These are phyloP conservation scores for Cryptomyrus ogoouensis DNA, from an alignment of 2,113 vertebrate species.

Conservation along the genomic window DNA sequence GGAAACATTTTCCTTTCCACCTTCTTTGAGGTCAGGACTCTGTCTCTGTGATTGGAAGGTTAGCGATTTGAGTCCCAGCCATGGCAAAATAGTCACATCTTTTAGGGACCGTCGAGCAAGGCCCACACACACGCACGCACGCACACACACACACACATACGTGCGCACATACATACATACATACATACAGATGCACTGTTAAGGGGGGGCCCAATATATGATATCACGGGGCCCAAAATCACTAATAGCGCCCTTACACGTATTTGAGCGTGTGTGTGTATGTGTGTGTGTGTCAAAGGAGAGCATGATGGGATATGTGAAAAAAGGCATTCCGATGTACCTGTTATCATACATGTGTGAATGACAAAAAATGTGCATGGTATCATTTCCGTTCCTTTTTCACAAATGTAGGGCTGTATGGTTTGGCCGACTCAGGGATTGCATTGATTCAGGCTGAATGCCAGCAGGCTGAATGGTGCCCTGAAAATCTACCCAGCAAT, in stretches of 20 bases:
- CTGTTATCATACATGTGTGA: not conserved
- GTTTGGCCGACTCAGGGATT: not conserved
- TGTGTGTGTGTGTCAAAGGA: not conserved
- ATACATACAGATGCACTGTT: not conserved
- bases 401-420: slow-evolving; percentile 56
- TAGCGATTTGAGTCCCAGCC: not conserved
- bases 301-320: not conserved
- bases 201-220: not conserved
- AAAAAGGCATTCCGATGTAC: not conserved
- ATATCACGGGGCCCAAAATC: not conserved
- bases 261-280: not conserved
- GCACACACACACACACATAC: not conserved
- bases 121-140: not conserved
- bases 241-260: not conserved
- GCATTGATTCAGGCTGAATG: slow-evolving; percentile 52
- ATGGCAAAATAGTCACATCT: not conserved
- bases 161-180: not conserved
- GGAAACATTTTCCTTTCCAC: not conserved
- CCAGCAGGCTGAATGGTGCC: slow-evolving; percentile 62
- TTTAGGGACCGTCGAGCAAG: not conserved
- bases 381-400: not conserved
- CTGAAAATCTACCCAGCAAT: not conserved
- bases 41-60: not conserved
- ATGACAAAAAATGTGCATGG: not conserved
- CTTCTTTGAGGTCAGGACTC: not conserved